These are phyloP conservation scores for Marasmarcha lunaedactyla DNA, from an alignment of 2,888 invertebrate species.

Conservation along the genomic window DNA sequence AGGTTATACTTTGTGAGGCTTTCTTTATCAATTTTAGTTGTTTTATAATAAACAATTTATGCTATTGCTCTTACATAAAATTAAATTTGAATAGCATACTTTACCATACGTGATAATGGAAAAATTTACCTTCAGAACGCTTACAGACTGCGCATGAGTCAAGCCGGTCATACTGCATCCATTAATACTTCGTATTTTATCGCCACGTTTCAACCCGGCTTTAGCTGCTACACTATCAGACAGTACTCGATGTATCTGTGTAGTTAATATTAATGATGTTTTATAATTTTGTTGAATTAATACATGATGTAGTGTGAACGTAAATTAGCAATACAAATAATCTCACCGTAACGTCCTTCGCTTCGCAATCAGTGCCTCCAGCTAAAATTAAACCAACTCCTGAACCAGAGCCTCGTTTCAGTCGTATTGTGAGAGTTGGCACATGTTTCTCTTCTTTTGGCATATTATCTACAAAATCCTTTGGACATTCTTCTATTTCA, in stretches of 20 bases:
- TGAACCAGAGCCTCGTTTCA: slow-evolving; percentile 56
- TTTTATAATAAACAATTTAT: too few species aligned
- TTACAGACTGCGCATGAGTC: slow-evolving; percentile 88
- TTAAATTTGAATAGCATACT: too few species aligned
- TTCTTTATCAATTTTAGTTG: too few species aligned
- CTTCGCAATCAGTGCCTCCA: slow-evolving; percentile 91
- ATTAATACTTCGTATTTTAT: slow-evolving; percentile 90
- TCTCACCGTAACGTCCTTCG: slow-evolving; percentile 89
- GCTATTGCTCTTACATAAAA: too few species aligned
- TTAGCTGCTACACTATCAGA: slow-evolving; percentile 88
- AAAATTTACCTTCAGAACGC: slow-evolving; percentile 81
- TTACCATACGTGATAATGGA: too few species aligned
- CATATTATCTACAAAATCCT: slow-evolving; percentile 24
- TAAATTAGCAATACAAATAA: slow-evolving; percentile 2
- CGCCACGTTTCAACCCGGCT: slow-evolving; percentile 89
- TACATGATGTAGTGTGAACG: too few species aligned
- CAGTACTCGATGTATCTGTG: slow-evolving; percentile 90
- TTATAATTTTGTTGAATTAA: too few species aligned
- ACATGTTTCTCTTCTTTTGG: slow-evolving; percentile 24
- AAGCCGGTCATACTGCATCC: slow-evolving; percentile 85
- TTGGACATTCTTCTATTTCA: slow-evolving; percentile 6
- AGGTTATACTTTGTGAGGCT: too few species aligned
- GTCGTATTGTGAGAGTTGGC: slow-evolving; percentile 35
- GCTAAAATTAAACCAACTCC: slow-evolving; percentile 90
- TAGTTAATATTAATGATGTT: too few species aligned